phyloP scores from a whole-genome alignment of 1,140 invertebrate species.

The Pomphorhynchus laevis region DNA sequence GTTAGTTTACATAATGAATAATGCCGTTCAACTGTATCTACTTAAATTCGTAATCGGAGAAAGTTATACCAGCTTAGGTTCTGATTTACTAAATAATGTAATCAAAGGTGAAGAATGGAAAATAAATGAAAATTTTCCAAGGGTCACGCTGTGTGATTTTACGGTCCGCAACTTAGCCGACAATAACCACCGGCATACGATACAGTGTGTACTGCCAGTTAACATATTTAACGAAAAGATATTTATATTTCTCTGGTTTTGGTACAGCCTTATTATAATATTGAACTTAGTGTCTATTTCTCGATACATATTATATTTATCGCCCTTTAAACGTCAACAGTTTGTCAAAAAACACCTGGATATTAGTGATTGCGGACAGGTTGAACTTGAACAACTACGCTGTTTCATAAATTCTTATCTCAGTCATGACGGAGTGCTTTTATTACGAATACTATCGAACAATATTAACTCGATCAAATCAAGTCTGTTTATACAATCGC shows the following conservation, averaged over 20 bases:
- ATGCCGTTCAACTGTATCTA: constrained; percentile 14
- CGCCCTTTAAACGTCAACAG: constrained; percentile 13
- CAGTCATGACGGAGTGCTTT: constrained; percentile 17
- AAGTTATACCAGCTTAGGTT: constrained; percentile 12
- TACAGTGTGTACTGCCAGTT: constrained; percentile 14
- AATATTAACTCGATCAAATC: constrained; percentile 18
- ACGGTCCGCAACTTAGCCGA: constrained; percentile 12
- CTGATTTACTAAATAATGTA: constrained; percentile 11
- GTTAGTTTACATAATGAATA: constrained; percentile 14
- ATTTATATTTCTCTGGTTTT: constrained; percentile 19
- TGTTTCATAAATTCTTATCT: constrained; percentile 17
- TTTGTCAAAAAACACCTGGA: constrained; percentile 17
- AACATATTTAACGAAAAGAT: constrained; percentile 14
- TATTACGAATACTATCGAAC: constrained; percentile 16
- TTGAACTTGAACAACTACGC: constrained; percentile 14
- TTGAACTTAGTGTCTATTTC: constrained; percentile 15
- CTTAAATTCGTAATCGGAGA: constrained; percentile 15
- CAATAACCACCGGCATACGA: constrained; percentile 13
- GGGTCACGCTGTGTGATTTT: constrained; percentile 13
- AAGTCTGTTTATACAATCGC: constrained; percentile 15
- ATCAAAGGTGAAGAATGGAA: constrained; percentile 10
- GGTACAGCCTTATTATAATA: constrained; percentile 16
- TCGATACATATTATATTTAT: constrained; percentile 16
- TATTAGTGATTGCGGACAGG: constrained; percentile 9
- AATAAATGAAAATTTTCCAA: constrained; percentile 12